Evolutionary conservation across 2,113 vertebrate genomes (phyloP).

Genomic region (Taxidea taxus): DNA sequence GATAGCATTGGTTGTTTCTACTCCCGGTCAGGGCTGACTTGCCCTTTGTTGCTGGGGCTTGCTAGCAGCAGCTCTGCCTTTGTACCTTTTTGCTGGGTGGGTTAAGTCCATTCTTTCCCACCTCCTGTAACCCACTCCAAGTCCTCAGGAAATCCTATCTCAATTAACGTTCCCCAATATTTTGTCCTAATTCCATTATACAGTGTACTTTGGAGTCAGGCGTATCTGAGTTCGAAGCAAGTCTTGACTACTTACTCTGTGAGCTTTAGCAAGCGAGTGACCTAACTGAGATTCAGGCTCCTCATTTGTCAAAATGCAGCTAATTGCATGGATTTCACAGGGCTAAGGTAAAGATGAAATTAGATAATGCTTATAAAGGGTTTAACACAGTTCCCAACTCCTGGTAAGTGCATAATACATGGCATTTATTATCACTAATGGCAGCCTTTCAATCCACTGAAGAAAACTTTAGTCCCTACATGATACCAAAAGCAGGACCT

Average conservation of each 20-base stretch:
- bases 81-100: not conserved
- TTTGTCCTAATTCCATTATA: not conserved
- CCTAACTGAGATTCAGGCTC: not conserved
- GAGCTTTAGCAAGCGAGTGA: not conserved
- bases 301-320: not conserved
- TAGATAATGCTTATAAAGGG: not conserved
- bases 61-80: not conserved
- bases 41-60: not conserved
- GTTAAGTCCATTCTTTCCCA: not conserved
- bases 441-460: not conserved
- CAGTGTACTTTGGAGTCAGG: not conserved
- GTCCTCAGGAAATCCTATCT: not conserved
- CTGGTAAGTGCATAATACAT: not conserved
- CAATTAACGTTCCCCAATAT: not conserved
- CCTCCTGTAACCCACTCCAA: not conserved
- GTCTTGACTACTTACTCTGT: constrained; percentile 3
- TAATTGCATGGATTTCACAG: not conserved
- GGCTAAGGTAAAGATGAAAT: not conserved
- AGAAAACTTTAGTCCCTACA: not conserved
- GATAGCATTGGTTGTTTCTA: not conserved
- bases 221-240: not conserved
- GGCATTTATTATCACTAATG: not conserved
- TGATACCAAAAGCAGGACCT: not conserved
- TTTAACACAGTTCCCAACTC: not conserved
- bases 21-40: not conserved